A percentile compares a stretch with the other conserved stretches of the same genome.
Evolutionary conservation across 2,888 invertebrate species (phyloP).

Genomic region (Drosophila kanekoi): DNA sequence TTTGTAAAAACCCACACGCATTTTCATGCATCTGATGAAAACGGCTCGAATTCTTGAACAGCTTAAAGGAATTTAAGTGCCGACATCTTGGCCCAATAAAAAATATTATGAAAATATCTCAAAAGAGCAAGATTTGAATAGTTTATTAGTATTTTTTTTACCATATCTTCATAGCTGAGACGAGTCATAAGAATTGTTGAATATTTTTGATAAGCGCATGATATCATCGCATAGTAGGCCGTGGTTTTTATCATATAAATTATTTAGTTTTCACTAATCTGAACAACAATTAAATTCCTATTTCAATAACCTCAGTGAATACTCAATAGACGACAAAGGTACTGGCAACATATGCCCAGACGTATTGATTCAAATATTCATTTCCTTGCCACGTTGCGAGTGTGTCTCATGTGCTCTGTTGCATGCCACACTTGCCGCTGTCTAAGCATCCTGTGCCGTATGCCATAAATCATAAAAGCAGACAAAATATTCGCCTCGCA

Average conservation of each 20-base stretch:
- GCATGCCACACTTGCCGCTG: conserved; percentile 67
- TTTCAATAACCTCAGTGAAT: no score
- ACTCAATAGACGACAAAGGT: neutral
- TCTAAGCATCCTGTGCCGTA: conserved; percentile 61
- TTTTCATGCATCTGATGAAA: neutral
- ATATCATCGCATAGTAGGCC: no score
- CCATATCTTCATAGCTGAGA: no score
- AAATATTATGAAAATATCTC: no score
- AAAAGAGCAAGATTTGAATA: neutral
- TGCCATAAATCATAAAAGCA: conserved; percentile 67
- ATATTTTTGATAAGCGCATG: no score
- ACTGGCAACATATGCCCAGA: conserved; percentile 45
- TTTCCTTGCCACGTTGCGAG: conserved; percentile 14
- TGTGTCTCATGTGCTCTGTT: conserved; percentile 46
- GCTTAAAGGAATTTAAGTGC: neutral
- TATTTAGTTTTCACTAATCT: no score
- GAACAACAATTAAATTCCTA: no score
- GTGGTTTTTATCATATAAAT: no score
- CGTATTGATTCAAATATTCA: conserved; percentile 45
- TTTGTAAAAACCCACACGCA: conserved; percentile 21
- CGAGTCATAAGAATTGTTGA: no score
- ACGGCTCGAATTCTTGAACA: neutral
- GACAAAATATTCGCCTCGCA: conserved; percentile 63
- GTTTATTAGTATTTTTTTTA: neutral
- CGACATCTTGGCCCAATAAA: neutral